Evolutionary conservation across 2,888 invertebrate species (phyloP).

Genomic region (Ichneumoninae sp.): DNA sequence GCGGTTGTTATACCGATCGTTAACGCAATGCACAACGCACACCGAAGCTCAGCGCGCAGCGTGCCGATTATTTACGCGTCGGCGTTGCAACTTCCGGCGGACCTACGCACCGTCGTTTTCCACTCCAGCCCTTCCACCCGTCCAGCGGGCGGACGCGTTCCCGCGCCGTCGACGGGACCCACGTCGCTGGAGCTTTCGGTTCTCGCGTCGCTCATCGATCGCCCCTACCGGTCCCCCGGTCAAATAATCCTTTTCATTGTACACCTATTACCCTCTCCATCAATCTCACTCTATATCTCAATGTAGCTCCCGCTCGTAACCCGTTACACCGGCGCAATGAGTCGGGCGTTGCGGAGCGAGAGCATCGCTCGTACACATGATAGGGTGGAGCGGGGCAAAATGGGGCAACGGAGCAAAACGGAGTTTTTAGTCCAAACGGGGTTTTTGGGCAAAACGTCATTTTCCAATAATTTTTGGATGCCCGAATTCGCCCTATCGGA

Average conservation of each 20-base stretch:
- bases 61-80: conserved; percentile 76
- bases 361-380: conserved; percentile 32
- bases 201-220: conserved; percentile 52
- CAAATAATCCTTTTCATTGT: conserved; percentile 65
- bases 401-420: no score
- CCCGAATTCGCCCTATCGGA: no score
- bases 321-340: conserved; percentile 48
- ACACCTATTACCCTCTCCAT: conserved; percentile 56
- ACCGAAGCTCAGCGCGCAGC: conserved; percentile 9
- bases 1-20: conserved; percentile 68
- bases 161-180: not conserved
- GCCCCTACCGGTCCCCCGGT: conserved; percentile 40
- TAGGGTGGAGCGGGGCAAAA: no score
- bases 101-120: conserved; percentile 50
- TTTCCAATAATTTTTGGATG: no score
- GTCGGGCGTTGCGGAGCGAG: conserved; percentile 33
- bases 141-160: not conserved
- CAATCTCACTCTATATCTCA: conserved; percentile 35
- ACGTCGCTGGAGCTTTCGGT: conserved; percentile 41
- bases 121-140: conserved; percentile 7
- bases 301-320: not conserved
- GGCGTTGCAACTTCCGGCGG: conserved; percentile 65
- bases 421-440: no score
- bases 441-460: no score
- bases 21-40: conserved; percentile 62